These are phyloP conservation scores for Sebastes dallii DNA, from an alignment of 2,797 vertebrate species.

Conservation along the genomic window DNA sequence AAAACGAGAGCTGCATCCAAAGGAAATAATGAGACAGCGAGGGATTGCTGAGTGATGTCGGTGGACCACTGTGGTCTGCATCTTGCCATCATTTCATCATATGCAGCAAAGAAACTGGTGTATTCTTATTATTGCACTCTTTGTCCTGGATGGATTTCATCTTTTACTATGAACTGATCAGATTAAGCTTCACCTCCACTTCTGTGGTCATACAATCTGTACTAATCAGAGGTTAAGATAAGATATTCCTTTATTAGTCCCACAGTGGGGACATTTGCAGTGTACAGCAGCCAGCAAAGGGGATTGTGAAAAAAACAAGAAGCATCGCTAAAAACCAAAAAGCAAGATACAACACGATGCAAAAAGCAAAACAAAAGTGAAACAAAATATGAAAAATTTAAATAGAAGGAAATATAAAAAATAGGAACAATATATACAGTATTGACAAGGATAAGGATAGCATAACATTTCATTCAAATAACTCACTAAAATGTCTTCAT, in stretches of 20 bases:
- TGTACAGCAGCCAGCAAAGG: too few species aligned
- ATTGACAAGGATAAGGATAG: not conserved
- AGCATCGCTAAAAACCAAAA: too few species aligned
- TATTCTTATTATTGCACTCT: not conserved
- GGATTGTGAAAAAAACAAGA: too few species aligned
- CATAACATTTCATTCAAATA: not conserved
- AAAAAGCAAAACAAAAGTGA: too few species aligned
- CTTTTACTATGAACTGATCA: not conserved
- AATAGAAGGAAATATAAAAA: too few species aligned
- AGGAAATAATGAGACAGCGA: conserved; percentile 61
- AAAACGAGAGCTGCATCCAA: conserved; percentile 19
- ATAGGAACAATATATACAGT: too few species aligned
- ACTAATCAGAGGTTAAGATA: not conserved
- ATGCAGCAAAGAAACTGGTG: conserved; percentile 6
- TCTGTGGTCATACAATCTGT: not conserved
- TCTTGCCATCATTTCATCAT: conserved; percentile 38
- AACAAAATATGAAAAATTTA: too few species aligned
- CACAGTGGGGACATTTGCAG: too few species aligned
- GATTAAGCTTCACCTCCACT: not conserved
- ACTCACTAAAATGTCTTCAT: not conserved
- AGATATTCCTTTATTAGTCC: too few species aligned
- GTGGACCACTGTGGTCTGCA: conserved; percentile 5
- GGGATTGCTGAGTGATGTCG: conserved; percentile 40
- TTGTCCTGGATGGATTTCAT: conserved; percentile 1
- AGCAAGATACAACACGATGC: too few species aligned